Evolutionary conservation across 2,113 vertebrate genomes (phyloP).

Genomic region (Megaceryle maxima): DNA sequence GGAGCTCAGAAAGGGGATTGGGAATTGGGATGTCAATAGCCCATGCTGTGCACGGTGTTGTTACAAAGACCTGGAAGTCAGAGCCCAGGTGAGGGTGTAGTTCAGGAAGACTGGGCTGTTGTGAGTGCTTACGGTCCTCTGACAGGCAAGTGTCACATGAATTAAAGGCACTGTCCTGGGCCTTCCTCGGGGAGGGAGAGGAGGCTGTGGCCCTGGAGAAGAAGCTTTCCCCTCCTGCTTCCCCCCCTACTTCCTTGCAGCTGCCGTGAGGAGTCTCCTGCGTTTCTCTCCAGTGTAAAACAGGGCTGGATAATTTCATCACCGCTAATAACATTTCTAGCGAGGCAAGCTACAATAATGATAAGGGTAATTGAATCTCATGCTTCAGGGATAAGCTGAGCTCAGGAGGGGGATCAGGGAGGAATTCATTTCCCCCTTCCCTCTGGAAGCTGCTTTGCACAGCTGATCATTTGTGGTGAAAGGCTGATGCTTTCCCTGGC

Average conservation of each 20-base stretch:
- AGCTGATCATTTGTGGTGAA: background rate
- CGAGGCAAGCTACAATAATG: slow-evolving; percentile 33
- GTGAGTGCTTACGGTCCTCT: background rate
- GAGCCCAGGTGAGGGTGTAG: background rate
- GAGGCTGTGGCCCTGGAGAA: background rate
- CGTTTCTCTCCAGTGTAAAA: background rate
- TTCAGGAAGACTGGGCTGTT: accelerated
- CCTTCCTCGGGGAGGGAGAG: background rate
- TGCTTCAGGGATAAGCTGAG: slow-evolving; percentile 49
- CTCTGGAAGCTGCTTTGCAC: slow-evolving; percentile 1
- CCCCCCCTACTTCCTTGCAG: background rate
- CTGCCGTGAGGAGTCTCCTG: background rate
- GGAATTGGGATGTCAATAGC: accelerated
- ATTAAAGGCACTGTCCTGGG: background rate
- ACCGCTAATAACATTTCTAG: slow-evolving; percentile 44
- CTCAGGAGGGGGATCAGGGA: slow-evolving; percentile 21
- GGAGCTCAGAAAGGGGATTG: background rate
- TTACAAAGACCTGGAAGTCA: background rate
- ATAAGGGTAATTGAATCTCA: slow-evolving; percentile 69
- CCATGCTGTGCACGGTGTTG: accelerated
- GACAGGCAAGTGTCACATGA: background rate
- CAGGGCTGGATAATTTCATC: slow-evolving; percentile 59
- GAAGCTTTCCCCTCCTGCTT: background rate
- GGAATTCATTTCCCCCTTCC: slow-evolving; percentile 12
- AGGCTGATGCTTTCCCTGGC: background rate